phyloP scores from a whole-genome alignment of 2,797 vertebrate genomes.

The Bovichtus diacanthus region DNA sequence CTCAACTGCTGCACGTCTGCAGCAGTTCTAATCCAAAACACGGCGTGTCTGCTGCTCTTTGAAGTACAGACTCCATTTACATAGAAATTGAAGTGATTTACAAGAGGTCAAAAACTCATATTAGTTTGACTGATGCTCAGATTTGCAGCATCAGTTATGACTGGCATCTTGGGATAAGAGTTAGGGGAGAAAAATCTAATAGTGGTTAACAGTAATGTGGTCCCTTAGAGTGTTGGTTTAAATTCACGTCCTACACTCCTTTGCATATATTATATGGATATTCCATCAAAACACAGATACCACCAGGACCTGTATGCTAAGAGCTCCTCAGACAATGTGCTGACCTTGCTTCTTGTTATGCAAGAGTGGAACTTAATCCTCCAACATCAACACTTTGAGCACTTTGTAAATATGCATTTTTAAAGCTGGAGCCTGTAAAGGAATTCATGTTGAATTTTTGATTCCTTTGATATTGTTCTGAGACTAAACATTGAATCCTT shows the following conservation, averaged over 20 bases:
- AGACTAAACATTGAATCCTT: background rate
- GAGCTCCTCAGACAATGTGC: slow-evolving; percentile 30
- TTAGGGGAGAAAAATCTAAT: background rate
- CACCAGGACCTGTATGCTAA: slow-evolving; percentile 18
- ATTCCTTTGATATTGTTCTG: background rate
- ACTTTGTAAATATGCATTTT: slow-evolving; percentile 27
- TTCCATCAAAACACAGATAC: slow-evolving; percentile 38
- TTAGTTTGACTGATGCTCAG: slow-evolving; percentile 39
- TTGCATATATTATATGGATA: slow-evolving; percentile 23
- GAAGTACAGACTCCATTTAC: slow-evolving; percentile 32
- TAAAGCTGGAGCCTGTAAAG: background rate
- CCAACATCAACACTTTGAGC: slow-evolving; percentile 28
- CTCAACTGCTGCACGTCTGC: background rate
- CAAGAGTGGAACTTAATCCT: slow-evolving; percentile 31
- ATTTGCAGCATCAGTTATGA: slow-evolving; percentile 27
- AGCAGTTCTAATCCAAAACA: slow-evolving; percentile 18
- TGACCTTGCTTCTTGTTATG: slow-evolving; percentile 31
- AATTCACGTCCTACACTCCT: slow-evolving; percentile 25
- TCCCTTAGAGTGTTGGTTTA: background rate
- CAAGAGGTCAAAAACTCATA: slow-evolving; percentile 25
- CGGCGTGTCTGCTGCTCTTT: background rate
- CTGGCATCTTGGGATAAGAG: slow-evolving; percentile 10
- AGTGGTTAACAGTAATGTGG: slow-evolving; percentile 6
- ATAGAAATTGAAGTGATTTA: slow-evolving; percentile 39
- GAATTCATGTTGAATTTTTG: background rate